Conservation (phyloP, 2,797 vertebrate genomes). For the Cetoscarus ocellatus region DNA sequence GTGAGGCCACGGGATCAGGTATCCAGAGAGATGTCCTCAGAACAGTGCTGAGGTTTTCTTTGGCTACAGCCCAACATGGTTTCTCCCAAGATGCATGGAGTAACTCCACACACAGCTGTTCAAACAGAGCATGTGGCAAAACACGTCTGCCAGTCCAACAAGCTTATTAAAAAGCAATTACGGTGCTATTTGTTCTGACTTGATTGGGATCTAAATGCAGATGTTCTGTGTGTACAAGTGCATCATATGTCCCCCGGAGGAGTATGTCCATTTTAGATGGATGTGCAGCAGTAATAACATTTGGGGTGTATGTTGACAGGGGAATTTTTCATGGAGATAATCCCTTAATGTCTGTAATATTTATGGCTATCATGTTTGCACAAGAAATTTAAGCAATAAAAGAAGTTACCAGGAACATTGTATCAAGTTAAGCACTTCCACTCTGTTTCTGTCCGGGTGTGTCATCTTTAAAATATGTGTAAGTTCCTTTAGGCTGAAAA, state of each 20-base stretch:
- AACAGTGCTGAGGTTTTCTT: conserved; percentile 76
- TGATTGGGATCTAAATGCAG: conserved; percentile 84
- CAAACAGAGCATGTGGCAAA: conserved; percentile 82
- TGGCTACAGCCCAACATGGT: conserved; percentile 68
- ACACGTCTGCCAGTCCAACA: conserved; percentile 77
- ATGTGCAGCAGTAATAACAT: conserved; percentile 53
- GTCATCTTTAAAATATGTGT: conserved; percentile 26
- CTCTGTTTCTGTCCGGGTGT: conserved; percentile 14
- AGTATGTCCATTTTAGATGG: conserved; percentile 56
- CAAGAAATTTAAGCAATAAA: conserved; percentile 34
- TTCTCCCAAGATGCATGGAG: conserved; percentile 78
- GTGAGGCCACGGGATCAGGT: conserved; percentile 68
- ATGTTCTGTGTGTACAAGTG: conserved; percentile 76
- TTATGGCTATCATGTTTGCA: conserved; percentile 49
- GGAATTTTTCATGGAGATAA: conserved; percentile 63
- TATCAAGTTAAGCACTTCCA: conserved; percentile 24
- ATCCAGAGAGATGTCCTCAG: conserved; percentile 74
- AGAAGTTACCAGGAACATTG: conserved; percentile 13
- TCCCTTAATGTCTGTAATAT: conserved; percentile 58
- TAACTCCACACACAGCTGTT: conserved; percentile 80
- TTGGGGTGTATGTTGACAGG: conserved; percentile 45
- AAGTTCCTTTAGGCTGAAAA: conserved; percentile 6
- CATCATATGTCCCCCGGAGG: conserved; percentile 65
- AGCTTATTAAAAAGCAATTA: conserved; percentile 88
- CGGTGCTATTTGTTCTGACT: conserved; percentile 81